Evolutionary conservation across 2,113 vertebrate species (phyloP), one percentile per base, ranked within the genome.

Genomic region (Beaufortia kweichowensis): DNA sequence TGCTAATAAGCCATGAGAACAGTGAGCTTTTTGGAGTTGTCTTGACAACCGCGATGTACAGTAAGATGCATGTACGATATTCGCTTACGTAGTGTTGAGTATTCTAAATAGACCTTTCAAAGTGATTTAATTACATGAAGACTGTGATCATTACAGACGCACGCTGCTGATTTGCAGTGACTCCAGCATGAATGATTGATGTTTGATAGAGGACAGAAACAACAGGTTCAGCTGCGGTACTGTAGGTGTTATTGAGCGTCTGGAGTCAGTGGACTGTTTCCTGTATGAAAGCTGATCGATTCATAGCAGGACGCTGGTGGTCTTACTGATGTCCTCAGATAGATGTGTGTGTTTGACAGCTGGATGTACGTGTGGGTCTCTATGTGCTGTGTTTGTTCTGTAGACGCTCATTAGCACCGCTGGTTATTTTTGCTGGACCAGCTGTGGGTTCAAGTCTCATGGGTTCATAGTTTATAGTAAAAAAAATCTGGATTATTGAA

Each of bases 361-460:
- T 81, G 83, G 43, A 70, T 79, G 84, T 76, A 66, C 12, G 67
- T 46, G 26, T 62, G 56, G 80, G 65, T 76, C 82, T 28, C 75
- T 83, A 87, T 75, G 87, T 86, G 83, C 84, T 83, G 81, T 76
- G 19, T 79, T 66, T 78, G 84, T 88, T 90, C 85, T 86, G 88
- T 88, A 88, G 88, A 83, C 88, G 84, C 86, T 80, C 75, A 80
- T 82, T 80, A 85, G 82, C 77, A 81, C 75, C 75, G 66, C 82
- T 82, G 65, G 7, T 17, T 77, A 69, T 83, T 79, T 50, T 4
- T 59, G 61, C 29, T 8, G 10, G 6, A 39, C 35, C 6, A 5
- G 35, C 35, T 9, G 10, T n/a, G n/a, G n/a, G n/a, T n/a, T n/a
- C n/a, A n/a, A n/a, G n/a, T n/a, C n/a, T n/a, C n/a, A n/a, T n/a